Evolutionary conservation across 2,888 invertebrate species (phyloP), one percentile per base, ranked within the genome.

Genomic region (Diadromus collaris): DNA sequence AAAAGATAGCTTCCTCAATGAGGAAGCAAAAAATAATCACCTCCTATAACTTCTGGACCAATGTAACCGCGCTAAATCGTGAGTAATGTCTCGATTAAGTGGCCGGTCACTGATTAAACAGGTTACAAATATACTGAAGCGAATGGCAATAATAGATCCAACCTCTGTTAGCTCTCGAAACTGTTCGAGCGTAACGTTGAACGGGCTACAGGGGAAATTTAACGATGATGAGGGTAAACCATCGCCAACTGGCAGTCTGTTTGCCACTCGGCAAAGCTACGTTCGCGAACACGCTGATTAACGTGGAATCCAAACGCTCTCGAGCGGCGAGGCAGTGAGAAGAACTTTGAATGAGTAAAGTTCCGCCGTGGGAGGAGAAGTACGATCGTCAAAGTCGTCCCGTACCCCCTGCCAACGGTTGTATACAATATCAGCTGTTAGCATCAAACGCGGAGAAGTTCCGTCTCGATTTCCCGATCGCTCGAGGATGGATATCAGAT

Each of bases 341-440:
- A 24, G 51, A 51, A 51, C 51, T 51, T 51, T 51, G 51, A 51
- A 51, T 51, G 19, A 51, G 21, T 51, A 51, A 51, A 51, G 51
- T 51, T 51, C 21, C 21, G 21, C 21, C 51, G 24, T 10, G 21
- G 9, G 51, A 51, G 51, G 24, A 24, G 21, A 21, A 24, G 51
- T 0, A 24, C 51, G 51, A 51, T 51, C 51, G 51, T 51, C 51
- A 51, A 51, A 51, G 51, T 51, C 51, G 21, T 24, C 10, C 51
- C 5, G 21, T 51, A 24, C 10, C 21, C 51, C 10, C 24, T 10
- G 24, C 51, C 10, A 21, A 21, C 21, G 24, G 21, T 51, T 9
- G 24, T 51, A 5, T 21, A 5, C 5, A 21, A 51, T 51, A 51
- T 51, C 51, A 51, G 24, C 51, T 21, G 51, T 38, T 51, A 24